Conservation (phyloP, 2,888 invertebrate species). For the Lasioglossum marginatum region DNA sequence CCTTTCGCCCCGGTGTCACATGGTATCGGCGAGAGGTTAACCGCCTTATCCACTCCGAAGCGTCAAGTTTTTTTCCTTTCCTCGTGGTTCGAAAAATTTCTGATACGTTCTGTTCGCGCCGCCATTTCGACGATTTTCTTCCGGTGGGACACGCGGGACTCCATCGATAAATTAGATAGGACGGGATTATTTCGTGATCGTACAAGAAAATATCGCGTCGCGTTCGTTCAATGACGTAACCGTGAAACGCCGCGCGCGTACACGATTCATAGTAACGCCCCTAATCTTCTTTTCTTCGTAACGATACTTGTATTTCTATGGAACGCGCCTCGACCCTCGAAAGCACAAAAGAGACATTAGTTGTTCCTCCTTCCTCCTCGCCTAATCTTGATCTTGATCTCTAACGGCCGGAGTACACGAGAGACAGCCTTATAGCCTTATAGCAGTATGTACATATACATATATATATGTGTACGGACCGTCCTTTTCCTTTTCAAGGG, state of each 20-base stretch:
- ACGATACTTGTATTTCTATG: neutral
- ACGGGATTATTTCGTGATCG: constrained; percentile 32
- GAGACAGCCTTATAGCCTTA: neutral
- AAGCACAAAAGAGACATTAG: neutral
- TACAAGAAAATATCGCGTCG: neutral
- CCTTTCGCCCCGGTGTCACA: constrained; percentile 58
- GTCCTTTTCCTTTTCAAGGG: constrained; percentile 1
- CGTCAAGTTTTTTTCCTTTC: constrained; percentile 36
- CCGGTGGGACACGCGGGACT: neutral
- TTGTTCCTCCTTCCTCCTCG: neutral
- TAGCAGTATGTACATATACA: neutral
- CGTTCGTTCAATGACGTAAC: constrained; percentile 46
- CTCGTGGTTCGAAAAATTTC: constrained; percentile 22
- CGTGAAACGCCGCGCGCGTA: constrained; percentile 21
- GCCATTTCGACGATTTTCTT: neutral
- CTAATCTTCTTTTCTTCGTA: constrained; percentile 23
- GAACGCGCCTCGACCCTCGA: neutral
- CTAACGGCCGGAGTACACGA: neutral
- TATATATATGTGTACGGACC: neutral
- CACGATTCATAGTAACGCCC: neutral
- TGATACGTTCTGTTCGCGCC: neutral
- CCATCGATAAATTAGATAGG: constrained; percentile 37
- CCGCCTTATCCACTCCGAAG: constrained; percentile 58
- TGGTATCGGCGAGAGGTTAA: constrained; percentile 62
- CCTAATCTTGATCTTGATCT: constrained; percentile 5